Percentiles rank a stretch among this genome's conserved stretches.
Evolutionary conservation across 2,113 vertebrate species (phyloP).

Genomic region (Edolisoma coerulescens): DNA sequence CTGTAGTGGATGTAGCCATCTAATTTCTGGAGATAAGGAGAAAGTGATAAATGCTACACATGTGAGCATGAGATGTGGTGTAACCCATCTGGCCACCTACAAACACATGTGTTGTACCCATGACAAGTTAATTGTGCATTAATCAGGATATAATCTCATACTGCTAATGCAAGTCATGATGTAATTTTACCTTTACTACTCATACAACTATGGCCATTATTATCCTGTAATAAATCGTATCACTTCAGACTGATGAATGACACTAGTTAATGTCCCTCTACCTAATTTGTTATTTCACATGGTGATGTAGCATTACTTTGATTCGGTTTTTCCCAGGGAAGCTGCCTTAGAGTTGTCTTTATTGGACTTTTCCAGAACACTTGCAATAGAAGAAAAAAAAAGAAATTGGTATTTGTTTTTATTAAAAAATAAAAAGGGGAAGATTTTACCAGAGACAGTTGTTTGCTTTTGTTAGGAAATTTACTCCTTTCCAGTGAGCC

Average conservation of each 20-base stretch:
- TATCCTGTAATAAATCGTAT: conserved; percentile 45
- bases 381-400: neutral
- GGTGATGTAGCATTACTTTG: neutral
- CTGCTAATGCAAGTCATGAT: conserved; percentile 55
- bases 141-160: conserved; percentile 61
- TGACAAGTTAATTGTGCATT: conserved; percentile 66
- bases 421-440: neutral
- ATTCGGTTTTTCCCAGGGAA: neutral
- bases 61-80: neutral
- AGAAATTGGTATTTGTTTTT: neutral
- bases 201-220: conserved; percentile 17
- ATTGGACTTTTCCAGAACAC: neutral
- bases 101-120: conserved; percentile 16
- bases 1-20: neutral
- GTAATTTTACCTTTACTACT: conserved; percentile 62
- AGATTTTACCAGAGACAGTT: neutral
- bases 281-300: conserved; percentile 21
- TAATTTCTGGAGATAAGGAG: neutral
- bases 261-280: conserved; percentile 10
- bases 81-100: conserved; percentile 48
- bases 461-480: neutral
- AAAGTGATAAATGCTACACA: conserved; percentile 26
- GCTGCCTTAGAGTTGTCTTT: neutral
- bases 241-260: conserved; percentile 48
- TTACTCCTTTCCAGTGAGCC: neutral